Conservation (phyloP, 2,888 invertebrate genomes). For the Nudaria mundana region DNA sequence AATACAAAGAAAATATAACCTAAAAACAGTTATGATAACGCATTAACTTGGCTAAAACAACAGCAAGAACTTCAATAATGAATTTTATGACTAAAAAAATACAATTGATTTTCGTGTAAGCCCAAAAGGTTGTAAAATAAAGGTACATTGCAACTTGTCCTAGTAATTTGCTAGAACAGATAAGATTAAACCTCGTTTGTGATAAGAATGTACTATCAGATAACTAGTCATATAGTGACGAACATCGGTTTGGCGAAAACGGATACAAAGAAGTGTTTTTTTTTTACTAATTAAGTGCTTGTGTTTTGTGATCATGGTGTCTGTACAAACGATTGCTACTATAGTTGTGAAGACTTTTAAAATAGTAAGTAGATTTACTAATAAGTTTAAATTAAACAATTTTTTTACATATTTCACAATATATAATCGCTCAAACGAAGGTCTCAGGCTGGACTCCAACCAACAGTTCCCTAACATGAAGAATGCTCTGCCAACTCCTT, state of each 20-base stretch:
- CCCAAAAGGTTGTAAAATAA: conserved; percentile 13
- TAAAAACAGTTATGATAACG: conserved; percentile 30
- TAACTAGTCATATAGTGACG: conserved; percentile 67
- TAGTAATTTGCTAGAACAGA: conserved; percentile 70
- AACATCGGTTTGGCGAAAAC: conserved; percentile 51
- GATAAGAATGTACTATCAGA: conserved; percentile 61
- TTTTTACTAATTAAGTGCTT: conserved; percentile 24
- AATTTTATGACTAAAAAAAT: conserved; percentile 16
- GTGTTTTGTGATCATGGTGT: conserved; percentile 84
- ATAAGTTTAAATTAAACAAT: not conserved
- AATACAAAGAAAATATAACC: conserved; percentile 36
- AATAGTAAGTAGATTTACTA: conserved; percentile 83
- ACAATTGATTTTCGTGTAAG: conserved; percentile 17
- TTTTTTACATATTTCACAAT: too few species aligned
- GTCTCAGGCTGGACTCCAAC: too few species aligned
- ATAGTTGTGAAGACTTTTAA: conserved; percentile 91
- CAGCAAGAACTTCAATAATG: conserved; percentile 9
- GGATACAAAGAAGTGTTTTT: conserved; percentile 47
- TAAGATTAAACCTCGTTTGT: conserved; percentile 63
- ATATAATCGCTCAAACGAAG: too few species aligned
- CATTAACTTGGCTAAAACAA: conserved; percentile 16
- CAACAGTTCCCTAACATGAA: too few species aligned
- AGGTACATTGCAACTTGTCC: conserved; percentile 57
- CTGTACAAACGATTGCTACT: conserved; percentile 89
- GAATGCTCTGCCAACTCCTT: too few species aligned